These are phyloP conservation scores for Globia sparganii DNA, from an alignment of 2,888 invertebrate genomes.

Conservation along the genomic window DNA sequence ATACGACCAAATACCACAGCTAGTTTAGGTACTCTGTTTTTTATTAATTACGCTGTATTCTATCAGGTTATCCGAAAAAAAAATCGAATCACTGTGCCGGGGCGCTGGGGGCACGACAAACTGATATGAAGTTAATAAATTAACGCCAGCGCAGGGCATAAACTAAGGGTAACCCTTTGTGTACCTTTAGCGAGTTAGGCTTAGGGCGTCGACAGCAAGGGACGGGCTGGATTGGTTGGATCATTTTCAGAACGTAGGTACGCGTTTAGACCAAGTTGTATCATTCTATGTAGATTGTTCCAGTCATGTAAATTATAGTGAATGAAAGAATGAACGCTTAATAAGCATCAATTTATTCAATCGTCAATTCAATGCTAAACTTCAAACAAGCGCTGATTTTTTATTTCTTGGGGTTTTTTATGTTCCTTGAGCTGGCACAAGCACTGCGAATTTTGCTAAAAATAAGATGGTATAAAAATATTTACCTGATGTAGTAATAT, in stretches of 20 bases:
- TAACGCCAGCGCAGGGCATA: neutral
- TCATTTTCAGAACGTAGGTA: neutral
- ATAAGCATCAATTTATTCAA: conserved; percentile 57
- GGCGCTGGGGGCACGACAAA: too few species aligned
- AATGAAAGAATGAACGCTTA: conserved; percentile 40
- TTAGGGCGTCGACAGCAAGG: neutral
- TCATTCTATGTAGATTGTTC: conserved; percentile 12
- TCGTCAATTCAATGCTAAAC: conserved; percentile 44
- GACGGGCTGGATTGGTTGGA: too few species aligned
- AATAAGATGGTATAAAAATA: neutral
- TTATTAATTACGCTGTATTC: too few species aligned
- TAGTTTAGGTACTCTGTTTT: too few species aligned
- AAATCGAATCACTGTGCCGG: too few species aligned
- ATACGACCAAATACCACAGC: too few species aligned
- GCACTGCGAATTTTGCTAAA: conserved; percentile 10
- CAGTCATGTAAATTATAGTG: conserved; percentile 14
- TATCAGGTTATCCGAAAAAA: too few species aligned
- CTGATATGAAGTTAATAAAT: too few species aligned
- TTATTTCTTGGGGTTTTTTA: conserved; percentile 24
- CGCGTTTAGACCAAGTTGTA: conserved; percentile 29
- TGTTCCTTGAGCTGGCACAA: neutral
- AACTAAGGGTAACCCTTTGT: neutral
- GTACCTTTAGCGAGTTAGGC: too few species aligned
- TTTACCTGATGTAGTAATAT: neutral
- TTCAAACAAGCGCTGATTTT: conserved; percentile 29